Base-by-base conservation (phyloP, 1,140 invertebrate genomes). In the Megathymus violae region DNA sequence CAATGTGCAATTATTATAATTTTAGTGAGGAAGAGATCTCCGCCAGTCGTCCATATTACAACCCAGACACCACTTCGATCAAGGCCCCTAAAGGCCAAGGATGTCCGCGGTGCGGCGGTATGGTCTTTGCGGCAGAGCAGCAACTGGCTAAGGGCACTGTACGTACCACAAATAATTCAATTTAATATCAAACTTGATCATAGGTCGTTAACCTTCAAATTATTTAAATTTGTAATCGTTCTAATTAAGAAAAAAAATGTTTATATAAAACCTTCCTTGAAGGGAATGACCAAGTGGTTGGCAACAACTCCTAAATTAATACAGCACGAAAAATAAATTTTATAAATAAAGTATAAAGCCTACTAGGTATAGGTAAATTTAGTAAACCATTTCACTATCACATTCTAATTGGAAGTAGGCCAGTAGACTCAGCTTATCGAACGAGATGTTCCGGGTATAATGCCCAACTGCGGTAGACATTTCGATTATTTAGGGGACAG, bases 121-220 rank as follows among this genome's bases (percentile, higher is more conserved):
- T 96, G 92, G 97, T 98, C 6, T 98, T 98, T 83, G 96, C 97
- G 40, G 97, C 97, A 69, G 97, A 98, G 89, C 97, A 98, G 91
- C 97, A 97, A 92, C 92, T 98, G 36, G 97, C 97, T 73, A 97
- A 97, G 84, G 97, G 97, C 91, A 96, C 95, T 67, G 95, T 95
- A 90, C 91, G 94, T 93, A 31, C 7, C 27, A 31, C 9, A 9
- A 4, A 31, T 31, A 7, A 7, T 7, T 31, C 3, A 95, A 47
- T 44, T 16, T 19, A n/a, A 22, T 61, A 31, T 9, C 27, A 31
- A 31, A 31, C 27, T n/a, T n/a, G n/a, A n/a, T 22, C 19, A 22
- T 22, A 22, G 19, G 19, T 22, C 19, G 5, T 22, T 22, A 22
- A 22, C 19, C 19, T 22, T 22, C n/a, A n/a, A n/a, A n/a, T n/a